Evolutionary conservation across 2,888 invertebrate species (phyloP).

Genomic region (Dryocosmus kuriphilus): DNA sequence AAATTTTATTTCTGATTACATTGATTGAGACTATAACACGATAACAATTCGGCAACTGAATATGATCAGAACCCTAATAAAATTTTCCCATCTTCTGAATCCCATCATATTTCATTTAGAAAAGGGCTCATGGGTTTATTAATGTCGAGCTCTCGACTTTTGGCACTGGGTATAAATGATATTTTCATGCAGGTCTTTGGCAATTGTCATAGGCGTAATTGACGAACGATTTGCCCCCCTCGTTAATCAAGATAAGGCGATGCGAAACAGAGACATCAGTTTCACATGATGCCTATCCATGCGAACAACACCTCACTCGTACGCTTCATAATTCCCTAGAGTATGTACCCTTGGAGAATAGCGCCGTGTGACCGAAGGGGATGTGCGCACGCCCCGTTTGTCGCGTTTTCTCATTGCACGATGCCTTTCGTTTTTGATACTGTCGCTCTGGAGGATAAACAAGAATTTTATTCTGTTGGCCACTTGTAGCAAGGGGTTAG

Average conservation of each 20-base stretch:
- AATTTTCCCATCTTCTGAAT: not conserved
- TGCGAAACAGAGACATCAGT: conserved; percentile 70
- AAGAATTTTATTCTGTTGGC: conserved; percentile 48
- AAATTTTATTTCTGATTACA: no score
- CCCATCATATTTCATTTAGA: conserved; percentile 20
- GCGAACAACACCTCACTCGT: conserved; percentile 67
- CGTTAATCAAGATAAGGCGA: conserved; percentile 59
- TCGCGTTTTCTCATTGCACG: conserved; percentile 47
- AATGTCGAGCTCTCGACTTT: conserved; percentile 27
- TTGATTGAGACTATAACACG: no score
- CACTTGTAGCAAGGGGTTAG: conserved; percentile 59
- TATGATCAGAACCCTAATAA: not conserved
- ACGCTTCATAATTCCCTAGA: conserved; percentile 60
- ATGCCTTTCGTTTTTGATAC: conserved; percentile 46
- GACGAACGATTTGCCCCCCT: conserved; percentile 47
- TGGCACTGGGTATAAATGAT: conserved; percentile 18
- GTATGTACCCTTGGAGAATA: conserved; percentile 52
- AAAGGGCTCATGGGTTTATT: conserved; percentile 15
- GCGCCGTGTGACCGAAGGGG: conserved; percentile 50
- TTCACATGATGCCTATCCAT: conserved; percentile 64
- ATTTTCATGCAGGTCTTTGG: conserved; percentile 44
- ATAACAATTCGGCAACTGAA: not conserved
- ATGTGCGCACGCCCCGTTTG: conserved; percentile 40
- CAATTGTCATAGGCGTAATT: conserved; percentile 53
- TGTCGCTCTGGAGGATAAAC: conserved; percentile 40